phyloP scores from a whole-genome alignment of 1,140 invertebrate genomes.

The Yoshiicerus persimilis region DNA sequence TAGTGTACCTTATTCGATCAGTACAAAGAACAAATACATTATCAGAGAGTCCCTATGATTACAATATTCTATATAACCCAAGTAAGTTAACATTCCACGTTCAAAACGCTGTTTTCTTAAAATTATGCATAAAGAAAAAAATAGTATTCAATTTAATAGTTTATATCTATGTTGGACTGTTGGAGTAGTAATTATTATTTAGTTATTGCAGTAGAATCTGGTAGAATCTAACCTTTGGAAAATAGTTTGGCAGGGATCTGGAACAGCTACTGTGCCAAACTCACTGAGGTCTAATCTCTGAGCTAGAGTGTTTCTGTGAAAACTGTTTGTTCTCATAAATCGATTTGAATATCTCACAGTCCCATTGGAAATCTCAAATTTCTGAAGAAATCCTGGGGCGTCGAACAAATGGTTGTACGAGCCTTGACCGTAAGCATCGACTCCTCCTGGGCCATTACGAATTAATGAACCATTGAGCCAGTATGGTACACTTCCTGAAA shows the following conservation, averaged over 20 bases:
- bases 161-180: no score
- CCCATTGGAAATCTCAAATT: conserved; percentile 72
- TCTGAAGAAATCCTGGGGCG: conserved; percentile 78
- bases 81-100: no score
- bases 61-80: no score
- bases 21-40: no score
- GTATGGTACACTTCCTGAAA: conserved; percentile 66
- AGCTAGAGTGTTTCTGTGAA: conserved; percentile 71
- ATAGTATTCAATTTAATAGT: no score
- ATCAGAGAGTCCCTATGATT: no score
- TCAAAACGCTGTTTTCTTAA: no score
- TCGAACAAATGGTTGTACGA: conserved; percentile 80
- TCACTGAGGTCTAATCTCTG: conserved; percentile 78
- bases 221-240: conserved; percentile 52
- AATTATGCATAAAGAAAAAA: no score
- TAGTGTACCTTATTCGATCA: no score
- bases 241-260: conserved; percentile 73
- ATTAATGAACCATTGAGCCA: conserved; percentile 79
- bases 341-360: conserved; percentile 76
- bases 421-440: background rate
- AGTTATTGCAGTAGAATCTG: background rate
- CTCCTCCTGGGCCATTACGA: conserved; percentile 79
- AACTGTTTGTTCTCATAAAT: conserved; percentile 74
- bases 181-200: no score
- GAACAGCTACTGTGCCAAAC: conserved; percentile 75